A percentile compares a stretch with the other conserved stretches of the same genome.
Conservation (phyloP, 2,888 invertebrate species). For the Anarsia innoxiella region DNA sequence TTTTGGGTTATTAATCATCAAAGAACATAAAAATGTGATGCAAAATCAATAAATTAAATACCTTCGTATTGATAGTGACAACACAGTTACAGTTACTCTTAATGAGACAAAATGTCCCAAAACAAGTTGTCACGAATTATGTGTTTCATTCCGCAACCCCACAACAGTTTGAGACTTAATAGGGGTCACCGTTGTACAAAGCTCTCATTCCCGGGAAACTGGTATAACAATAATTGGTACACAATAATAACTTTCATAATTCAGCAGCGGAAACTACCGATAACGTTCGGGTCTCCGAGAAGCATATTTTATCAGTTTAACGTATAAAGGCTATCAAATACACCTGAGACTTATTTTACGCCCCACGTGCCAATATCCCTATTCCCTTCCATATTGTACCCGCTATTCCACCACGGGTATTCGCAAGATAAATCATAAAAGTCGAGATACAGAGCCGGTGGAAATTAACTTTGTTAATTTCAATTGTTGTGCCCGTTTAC, state of each 20-base stretch:
- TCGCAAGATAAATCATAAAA: slow-evolving; percentile 49
- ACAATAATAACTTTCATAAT: slow-evolving; percentile 34
- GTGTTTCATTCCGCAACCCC: no score
- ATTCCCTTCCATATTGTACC: slow-evolving; percentile 32
- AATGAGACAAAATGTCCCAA: no score
- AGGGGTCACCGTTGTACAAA: slow-evolving; percentile 5
- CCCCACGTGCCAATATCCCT: slow-evolving; percentile 60
- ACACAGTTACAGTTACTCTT: no score
- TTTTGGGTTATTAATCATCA: no score
- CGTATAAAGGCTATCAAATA: slow-evolving; percentile 66
- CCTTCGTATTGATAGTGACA: no score
- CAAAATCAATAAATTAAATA: no score
- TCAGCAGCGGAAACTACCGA: slow-evolving; percentile 43
- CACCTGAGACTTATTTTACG: slow-evolving; percentile 73
- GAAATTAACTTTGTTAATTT: slow-evolving; percentile 44
- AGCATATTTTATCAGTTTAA: slow-evolving; percentile 68
- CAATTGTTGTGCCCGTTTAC: slow-evolving; percentile 34
- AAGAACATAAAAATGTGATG: no score
- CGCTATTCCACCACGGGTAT: no score
- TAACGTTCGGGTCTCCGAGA: slow-evolving; percentile 39
- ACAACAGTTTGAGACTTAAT: slow-evolving; percentile 1
- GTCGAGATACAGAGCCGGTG: slow-evolving; percentile 30
- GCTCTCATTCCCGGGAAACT: slow-evolving; percentile 9
- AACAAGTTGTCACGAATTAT: no score
- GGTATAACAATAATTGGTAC: slow-evolving; percentile 12